Percentiles rank a stretch among this genome's conserved stretches.
phyloP scores from a whole-genome alignment of 2,888 invertebrate species.

The Acanthosepion pharaonis region DNA sequence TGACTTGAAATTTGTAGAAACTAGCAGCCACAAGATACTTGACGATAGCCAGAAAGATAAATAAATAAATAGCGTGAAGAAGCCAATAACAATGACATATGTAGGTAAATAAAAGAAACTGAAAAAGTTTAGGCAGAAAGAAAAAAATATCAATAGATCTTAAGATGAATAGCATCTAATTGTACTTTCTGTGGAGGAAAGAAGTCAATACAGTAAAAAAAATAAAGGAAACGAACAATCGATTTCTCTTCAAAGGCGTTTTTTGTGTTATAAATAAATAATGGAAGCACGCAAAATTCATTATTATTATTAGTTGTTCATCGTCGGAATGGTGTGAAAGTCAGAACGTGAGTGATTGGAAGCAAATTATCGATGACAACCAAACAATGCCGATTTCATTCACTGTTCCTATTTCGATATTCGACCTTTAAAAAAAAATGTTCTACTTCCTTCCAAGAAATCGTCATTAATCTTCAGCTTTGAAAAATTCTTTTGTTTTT shows the following conservation, averaged over 20 bases:
- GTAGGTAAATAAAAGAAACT: not conserved
- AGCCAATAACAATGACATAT: no score
- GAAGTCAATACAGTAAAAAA: not conserved
- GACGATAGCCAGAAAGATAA: no score
- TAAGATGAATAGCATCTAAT: not conserved
- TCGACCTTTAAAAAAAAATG: not conserved
- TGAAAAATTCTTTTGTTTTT: not conserved
- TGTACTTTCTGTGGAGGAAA: not conserved
- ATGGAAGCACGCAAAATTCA: not conserved
- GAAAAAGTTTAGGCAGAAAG: not conserved
- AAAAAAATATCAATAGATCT: not conserved
- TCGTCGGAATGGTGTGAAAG: not conserved
- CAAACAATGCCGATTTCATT: not conserved
- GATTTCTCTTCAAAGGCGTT: not conserved
- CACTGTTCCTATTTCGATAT: not conserved
- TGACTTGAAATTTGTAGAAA: no score
- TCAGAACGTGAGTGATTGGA: not conserved
- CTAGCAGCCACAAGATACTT: no score
- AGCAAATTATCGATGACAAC: not conserved
- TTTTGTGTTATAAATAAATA: not conserved
- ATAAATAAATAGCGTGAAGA: no score
- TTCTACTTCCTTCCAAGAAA: not conserved
- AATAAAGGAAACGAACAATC: not conserved
- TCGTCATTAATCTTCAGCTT: not conserved
- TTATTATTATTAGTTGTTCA: not conserved